A percentile compares a stretch with the other conserved stretches of the same genome.
Conservation (phyloP, 2,888 invertebrate genomes). For the Baccha elongata region DNA sequence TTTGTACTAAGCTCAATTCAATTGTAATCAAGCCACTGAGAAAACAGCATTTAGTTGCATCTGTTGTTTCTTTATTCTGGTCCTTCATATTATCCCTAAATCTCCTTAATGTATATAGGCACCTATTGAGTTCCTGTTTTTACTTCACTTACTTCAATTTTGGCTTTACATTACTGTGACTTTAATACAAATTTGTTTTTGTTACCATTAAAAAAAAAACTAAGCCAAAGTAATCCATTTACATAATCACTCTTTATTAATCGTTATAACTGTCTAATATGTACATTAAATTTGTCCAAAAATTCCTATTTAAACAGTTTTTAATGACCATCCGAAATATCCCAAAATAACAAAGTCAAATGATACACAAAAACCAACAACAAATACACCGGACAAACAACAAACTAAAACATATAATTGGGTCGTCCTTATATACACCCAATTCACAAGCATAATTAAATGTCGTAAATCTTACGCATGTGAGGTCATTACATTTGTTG, state of each 20-base stretch:
- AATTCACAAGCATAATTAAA: constrained; percentile 61
- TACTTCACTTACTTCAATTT: too few species aligned
- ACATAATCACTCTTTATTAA: constrained; percentile 39
- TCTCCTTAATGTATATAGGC: too few species aligned
- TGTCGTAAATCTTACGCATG: constrained; percentile 71
- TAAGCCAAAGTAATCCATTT: constrained; percentile 44
- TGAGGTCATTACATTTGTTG: constrained; percentile 53
- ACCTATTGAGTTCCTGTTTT: too few species aligned
- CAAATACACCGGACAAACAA: constrained; percentile 31
- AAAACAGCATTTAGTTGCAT: too few species aligned
- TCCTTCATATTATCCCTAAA: too few species aligned
- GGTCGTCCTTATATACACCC: constrained; percentile 40
- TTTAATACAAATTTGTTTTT: constrained; percentile 28
- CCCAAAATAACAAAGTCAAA: constrained; percentile 33
- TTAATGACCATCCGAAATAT: constrained; percentile 51
- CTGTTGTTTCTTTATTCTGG: too few species aligned
- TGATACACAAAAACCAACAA: constrained; percentile 14
- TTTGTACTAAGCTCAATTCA: too few species aligned
- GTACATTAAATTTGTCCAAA: constrained; percentile 15
- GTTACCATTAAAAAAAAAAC: constrained; percentile 48
- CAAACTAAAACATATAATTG: constrained; percentile 63
- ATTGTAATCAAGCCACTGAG: too few species aligned
- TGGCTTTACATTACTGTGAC: too few species aligned
- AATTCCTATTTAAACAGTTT: constrained; percentile 32
- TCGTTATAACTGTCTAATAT: background rate